phyloP scores from a whole-genome alignment of 2,113 vertebrate genomes.

The Gobius niger region DNA sequence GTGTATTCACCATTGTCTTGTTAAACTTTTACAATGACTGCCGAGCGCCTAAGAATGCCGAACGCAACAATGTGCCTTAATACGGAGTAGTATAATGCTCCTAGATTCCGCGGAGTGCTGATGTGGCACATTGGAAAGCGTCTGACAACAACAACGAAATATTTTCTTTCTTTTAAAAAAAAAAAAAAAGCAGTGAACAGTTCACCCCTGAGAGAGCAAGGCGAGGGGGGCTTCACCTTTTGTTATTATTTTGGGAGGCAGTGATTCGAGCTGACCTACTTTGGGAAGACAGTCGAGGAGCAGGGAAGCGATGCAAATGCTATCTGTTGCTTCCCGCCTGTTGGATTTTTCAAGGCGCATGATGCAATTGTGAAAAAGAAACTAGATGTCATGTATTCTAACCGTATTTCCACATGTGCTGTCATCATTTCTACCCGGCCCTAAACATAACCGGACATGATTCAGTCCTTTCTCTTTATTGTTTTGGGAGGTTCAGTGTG shows the following conservation, averaged over 20 bases:
- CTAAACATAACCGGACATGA: constrained; percentile 21
- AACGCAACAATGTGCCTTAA: constrained; percentile 55
- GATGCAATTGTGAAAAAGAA: constrained; percentile 35
- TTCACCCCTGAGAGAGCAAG: constrained; percentile 52
- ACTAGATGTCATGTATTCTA: constrained; percentile 23
- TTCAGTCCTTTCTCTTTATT: constrained; percentile 6
- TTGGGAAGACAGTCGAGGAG: constrained; percentile 54
- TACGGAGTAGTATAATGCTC: constrained; percentile 46
- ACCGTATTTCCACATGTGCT: constrained; percentile 21
- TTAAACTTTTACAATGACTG: constrained; percentile 59
- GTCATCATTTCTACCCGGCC: constrained; percentile 15
- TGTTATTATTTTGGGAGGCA: constrained; percentile 67
- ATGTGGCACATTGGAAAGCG: constrained; percentile 52
- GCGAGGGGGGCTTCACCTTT: constrained; percentile 58
- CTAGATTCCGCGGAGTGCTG: constrained; percentile 55
- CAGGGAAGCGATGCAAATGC: constrained; percentile 56
- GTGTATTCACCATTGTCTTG: constrained; percentile 55
- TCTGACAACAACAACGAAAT: constrained; percentile 12
- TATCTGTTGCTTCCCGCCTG: constrained; percentile 66
- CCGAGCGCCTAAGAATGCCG: constrained; percentile 30
- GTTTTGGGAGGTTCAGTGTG: constrained; percentile 7
- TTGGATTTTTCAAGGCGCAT: constrained; percentile 57
- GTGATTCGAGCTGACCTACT: constrained; percentile 63
- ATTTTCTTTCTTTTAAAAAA: background rate
- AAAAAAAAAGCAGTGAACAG: constrained; percentile 19